phyloP scores from a whole-genome alignment of 2,113 vertebrate genomes.

The Pomatorhinus ruficollis region DNA sequence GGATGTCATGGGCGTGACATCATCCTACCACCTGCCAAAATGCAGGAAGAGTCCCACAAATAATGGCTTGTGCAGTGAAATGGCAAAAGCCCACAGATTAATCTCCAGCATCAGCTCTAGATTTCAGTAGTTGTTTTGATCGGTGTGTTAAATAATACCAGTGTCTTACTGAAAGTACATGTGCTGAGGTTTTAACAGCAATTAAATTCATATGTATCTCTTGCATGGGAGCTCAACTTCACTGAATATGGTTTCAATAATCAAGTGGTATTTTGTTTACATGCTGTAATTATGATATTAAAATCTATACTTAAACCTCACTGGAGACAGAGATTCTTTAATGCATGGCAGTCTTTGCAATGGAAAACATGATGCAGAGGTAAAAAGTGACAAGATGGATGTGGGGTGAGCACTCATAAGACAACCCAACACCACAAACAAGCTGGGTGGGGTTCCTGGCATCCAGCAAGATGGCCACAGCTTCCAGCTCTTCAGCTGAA shows the following conservation, averaged over 20 bases:
- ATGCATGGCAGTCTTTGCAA: neutral
- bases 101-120: neutral
- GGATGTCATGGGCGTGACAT: neutral
- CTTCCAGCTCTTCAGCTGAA: neutral
- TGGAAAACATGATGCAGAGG: neutral
- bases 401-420: neutral
- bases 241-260: conserved; percentile 55
- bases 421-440: neutral
- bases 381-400: neutral
- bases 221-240: conserved; percentile 8
- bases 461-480: rapidly evolving
- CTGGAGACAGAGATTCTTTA: neutral
- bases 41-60: rapidly evolving
- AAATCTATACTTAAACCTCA: conserved; percentile 11
- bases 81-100: neutral
- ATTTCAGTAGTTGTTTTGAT: conserved; percentile 43
- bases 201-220: conserved; percentile 52
- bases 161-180: neutral
- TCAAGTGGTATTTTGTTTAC: conserved; percentile 57
- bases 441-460: neutral
- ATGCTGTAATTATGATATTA: conserved; percentile 32
- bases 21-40: neutral
- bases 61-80: neutral
- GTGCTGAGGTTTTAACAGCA: conserved; percentile 25
- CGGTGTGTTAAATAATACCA: neutral